Evolutionary conservation across 2,888 invertebrate genomes (phyloP).

Genomic region (Neoitamus cyanurus): DNA sequence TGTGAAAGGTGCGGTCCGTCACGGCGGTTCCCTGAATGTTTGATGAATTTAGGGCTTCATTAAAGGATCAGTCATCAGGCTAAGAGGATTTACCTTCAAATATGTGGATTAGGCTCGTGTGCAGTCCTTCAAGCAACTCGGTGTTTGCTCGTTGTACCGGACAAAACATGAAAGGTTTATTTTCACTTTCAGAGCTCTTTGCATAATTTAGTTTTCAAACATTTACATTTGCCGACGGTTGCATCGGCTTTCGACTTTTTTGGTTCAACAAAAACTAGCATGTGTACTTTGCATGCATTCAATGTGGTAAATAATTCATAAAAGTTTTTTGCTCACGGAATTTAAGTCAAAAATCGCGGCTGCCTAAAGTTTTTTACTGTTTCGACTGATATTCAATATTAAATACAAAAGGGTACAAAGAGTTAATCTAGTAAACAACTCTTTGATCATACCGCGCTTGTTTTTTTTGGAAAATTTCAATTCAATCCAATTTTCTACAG

Average conservation of each 20-base stretch:
- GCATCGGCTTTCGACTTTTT: neutral
- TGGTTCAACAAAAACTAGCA: neutral
- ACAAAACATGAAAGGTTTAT: neutral
- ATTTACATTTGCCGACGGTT: neutral
- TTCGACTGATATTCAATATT: neutral
- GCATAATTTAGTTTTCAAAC: slow-evolving; percentile 5
- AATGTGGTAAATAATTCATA: neutral
- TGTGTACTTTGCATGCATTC: neutral
- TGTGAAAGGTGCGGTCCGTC: neutral
- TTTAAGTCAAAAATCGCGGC: neutral
- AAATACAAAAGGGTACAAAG: neutral
- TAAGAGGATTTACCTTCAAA: neutral
- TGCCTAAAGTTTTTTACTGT: neutral
- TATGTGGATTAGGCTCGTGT: neutral
- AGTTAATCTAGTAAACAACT: neutral
- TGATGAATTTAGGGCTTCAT: slow-evolving; percentile 1
- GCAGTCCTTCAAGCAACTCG: neutral
- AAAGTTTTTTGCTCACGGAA: neutral
- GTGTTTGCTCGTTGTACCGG: neutral
- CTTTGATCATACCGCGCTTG: neutral
- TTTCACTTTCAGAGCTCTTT: neutral
- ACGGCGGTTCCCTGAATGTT: neutral
- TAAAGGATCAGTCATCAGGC: neutral
- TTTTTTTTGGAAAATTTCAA: neutral
- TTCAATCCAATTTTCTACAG: too few relatives aligned